Percentiles rank a stretch among this genome's conserved stretches.
phyloP scores from a whole-genome alignment of 2,888 invertebrate genomes.

The Saturnia japonica region DNA sequence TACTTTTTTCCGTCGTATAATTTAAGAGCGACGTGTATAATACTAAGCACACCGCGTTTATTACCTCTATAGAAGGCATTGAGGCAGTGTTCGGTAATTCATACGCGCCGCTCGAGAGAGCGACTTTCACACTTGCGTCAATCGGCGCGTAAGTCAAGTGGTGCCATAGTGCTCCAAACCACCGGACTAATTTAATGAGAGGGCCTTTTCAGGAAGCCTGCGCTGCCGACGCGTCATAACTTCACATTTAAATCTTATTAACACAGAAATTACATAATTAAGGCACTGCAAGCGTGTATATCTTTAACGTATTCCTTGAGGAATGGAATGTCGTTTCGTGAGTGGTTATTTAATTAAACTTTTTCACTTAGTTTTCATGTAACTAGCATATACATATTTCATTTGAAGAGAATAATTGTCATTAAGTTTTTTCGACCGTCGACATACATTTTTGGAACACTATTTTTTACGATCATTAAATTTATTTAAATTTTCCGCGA shows the following conservation, averaged over 20 bases:
- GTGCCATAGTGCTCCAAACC: conserved; percentile 74
- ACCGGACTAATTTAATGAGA: conserved; percentile 79
- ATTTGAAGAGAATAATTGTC: background rate
- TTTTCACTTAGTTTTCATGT: background rate
- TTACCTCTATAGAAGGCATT: conserved; percentile 71
- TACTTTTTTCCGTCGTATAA: background rate
- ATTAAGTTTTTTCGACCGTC: background rate
- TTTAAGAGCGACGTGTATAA: background rate
- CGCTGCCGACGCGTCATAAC: conserved; percentile 36
- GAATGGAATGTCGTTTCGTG: conserved; percentile 21
- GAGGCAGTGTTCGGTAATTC: conserved; percentile 59
- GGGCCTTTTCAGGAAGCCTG: conserved; percentile 56
- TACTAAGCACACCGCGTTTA: conserved; percentile 49
- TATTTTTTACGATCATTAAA: background rate
- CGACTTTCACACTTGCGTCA: conserved; percentile 74
- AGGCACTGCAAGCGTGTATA: conserved; percentile 38
- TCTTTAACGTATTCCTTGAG: conserved; percentile 32
- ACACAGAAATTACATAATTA: conserved; percentile 51
- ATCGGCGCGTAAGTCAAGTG: conserved; percentile 68
- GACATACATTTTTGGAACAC: background rate
- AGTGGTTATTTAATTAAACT: conserved; percentile 5
- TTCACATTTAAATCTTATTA: conserved; percentile 48
- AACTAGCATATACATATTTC: no score
- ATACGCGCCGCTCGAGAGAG: conserved; percentile 58
- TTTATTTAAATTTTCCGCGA: background rate